Conservation (phyloP, 2,113 vertebrate species). For the Leucopsar rothschildi region DNA sequence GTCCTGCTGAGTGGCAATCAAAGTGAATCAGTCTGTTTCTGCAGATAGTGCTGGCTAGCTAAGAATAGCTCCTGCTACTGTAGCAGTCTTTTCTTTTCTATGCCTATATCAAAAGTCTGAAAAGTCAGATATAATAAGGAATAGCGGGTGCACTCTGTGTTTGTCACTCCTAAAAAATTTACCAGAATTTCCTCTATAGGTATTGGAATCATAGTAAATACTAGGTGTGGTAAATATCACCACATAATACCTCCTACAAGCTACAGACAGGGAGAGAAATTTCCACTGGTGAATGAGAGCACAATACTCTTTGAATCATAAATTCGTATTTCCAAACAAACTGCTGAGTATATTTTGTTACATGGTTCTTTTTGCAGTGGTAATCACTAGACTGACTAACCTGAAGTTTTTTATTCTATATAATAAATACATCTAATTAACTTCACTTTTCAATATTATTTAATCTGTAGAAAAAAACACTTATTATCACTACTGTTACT, state of each 20-base stretch:
- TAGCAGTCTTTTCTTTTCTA: neutral
- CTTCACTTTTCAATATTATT: neutral
- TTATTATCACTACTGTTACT: neutral
- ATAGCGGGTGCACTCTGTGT: neutral
- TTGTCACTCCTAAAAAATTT: neutral
- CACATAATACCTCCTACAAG: neutral
- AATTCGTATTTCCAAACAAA: neutral
- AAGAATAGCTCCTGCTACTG: slow-evolving; percentile 37
- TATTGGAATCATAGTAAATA: neutral
- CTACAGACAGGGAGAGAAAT: neutral
- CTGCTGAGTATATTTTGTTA: neutral
- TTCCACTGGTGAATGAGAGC: neutral
- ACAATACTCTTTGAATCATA: neutral
- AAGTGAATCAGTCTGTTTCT: slow-evolving; percentile 43
- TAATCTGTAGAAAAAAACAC: neutral
- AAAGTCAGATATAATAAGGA: neutral
- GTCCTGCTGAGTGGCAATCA: slow-evolving; percentile 58
- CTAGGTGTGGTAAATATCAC: neutral
- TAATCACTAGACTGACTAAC: neutral
- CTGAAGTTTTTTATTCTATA: neutral
- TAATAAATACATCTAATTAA: neutral
- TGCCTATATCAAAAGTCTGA: neutral
- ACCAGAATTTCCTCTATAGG: neutral
- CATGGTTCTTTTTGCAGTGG: neutral
- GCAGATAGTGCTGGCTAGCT: slow-evolving; percentile 46